phyloP scores from a whole-genome alignment of 2,797 vertebrate genomes.

The Pygocentrus nattereri region DNA sequence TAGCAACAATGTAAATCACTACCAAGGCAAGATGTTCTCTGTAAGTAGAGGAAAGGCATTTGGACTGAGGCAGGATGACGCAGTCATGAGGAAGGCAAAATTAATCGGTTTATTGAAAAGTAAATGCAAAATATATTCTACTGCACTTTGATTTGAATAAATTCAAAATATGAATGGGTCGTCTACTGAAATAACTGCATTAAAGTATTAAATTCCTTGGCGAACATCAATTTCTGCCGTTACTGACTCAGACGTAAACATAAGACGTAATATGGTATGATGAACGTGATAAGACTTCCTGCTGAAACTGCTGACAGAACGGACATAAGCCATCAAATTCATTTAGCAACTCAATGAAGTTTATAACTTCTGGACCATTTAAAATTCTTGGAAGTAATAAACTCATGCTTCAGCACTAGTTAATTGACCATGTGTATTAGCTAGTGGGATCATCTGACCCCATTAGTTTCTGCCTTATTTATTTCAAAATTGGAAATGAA shows the following conservation, averaged over 20 bases:
- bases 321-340: neutral
- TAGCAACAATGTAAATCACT: neutral
- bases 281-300: neutral
- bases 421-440: neutral
- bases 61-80: neutral
- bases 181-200: neutral
- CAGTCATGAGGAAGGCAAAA: neutral
- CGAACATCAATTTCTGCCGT: neutral
- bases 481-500: no score
- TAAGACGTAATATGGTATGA: neutral
- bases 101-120: neutral
- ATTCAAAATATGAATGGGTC: neutral
- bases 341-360: neutral
- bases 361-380: slow-evolving; percentile 27
- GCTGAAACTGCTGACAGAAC: slow-evolving; percentile 10
- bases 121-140: neutral
- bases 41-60: neutral
- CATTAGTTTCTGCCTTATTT: no score
- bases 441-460: neutral
- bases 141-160: neutral
- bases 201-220: neutral
- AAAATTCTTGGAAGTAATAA: neutral
- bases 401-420: neutral
- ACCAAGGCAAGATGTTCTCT: neutral
- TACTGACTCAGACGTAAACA: neutral